These are phyloP conservation scores for Rhinatrema bivittatum DNA, from an alignment of 2,797 vertebrate genomes.

Conservation along the genomic window DNA sequence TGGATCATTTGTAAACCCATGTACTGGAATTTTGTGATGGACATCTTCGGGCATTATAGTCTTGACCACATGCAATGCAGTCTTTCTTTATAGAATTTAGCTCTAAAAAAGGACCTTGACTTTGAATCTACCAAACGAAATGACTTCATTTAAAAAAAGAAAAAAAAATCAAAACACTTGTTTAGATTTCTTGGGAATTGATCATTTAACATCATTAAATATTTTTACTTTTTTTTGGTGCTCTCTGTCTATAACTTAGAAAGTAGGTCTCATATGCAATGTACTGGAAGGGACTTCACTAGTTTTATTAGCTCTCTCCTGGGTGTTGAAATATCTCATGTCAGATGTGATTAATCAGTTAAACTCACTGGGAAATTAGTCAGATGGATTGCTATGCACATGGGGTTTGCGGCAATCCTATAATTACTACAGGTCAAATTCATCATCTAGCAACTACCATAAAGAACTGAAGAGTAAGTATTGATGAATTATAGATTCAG, in stretches of 20 bases:
- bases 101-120: too few relatives aligned
- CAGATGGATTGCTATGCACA: neutral
- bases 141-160: constrained; percentile 26
- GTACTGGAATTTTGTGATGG: too few relatives aligned
- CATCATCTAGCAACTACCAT: too few relatives aligned
- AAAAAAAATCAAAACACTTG: constrained; percentile 23
- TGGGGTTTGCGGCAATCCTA: neutral
- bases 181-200: constrained; percentile 27
- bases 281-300: too few relatives aligned
- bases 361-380: neutral
- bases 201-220: constrained; percentile 17
- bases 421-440: neutral
- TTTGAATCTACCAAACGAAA: too few relatives aligned
- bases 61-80: too few relatives aligned
- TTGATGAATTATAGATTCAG: too few relatives aligned
- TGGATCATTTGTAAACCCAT: too few relatives aligned
- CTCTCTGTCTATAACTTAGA: neutral
- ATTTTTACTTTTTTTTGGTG: too few relatives aligned
- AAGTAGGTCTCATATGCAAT: neutral
- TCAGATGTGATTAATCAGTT: neutral
- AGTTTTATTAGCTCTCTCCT: constrained; percentile 3
- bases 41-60: too few relatives aligned
- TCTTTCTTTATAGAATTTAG: too few relatives aligned
- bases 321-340: constrained; percentile 3
- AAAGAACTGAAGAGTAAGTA: too few relatives aligned